Conservation (phyloP, 2,888 invertebrate species). For the Andrena bicolor region DNA sequence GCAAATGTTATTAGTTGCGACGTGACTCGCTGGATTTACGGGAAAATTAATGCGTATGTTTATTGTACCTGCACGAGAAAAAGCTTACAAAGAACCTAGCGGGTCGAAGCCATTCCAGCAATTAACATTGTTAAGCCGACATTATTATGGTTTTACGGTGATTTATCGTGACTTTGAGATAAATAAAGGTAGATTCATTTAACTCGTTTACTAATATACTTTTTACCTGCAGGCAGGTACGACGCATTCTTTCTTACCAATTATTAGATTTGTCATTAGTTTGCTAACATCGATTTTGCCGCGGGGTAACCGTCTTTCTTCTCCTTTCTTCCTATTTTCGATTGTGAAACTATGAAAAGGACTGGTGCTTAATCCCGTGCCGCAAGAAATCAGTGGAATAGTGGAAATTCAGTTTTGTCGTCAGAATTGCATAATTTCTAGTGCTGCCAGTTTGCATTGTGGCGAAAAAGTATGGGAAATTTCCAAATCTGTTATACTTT, state of each 20-base stretch:
- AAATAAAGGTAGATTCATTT: constrained; percentile 48
- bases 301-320: constrained; percentile 64
- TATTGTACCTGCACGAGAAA: constrained; percentile 48
- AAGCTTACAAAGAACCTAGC: constrained; percentile 63
- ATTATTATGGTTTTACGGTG: constrained; percentile 62
- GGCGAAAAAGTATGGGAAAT: too few species aligned
- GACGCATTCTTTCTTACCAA: constrained; percentile 75
- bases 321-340: constrained; percentile 60
- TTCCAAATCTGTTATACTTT: too few species aligned
- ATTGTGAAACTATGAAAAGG: constrained; percentile 56
- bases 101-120: constrained; percentile 67
- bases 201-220: constrained; percentile 65
- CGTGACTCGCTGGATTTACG: constrained; percentile 53
- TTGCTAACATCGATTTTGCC: constrained; percentile 61
- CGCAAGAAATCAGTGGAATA: constrained; percentile 8
- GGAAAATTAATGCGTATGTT: constrained; percentile 63
- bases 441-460: too few species aligned
- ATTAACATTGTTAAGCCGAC: constrained; percentile 76
- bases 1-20: constrained; percentile 66
- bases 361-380: constrained; percentile 16
- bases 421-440: constrained; percentile 9
- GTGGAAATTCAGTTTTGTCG: constrained; percentile 15
- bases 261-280: constrained; percentile 69
- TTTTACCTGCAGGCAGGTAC: constrained; percentile 62
- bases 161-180: constrained; percentile 74